Evolutionary conservation across 37 sponge, comb jelly and placozoan genomes (phyloP).

Genomic region (Spongilla lacustris): DNA sequence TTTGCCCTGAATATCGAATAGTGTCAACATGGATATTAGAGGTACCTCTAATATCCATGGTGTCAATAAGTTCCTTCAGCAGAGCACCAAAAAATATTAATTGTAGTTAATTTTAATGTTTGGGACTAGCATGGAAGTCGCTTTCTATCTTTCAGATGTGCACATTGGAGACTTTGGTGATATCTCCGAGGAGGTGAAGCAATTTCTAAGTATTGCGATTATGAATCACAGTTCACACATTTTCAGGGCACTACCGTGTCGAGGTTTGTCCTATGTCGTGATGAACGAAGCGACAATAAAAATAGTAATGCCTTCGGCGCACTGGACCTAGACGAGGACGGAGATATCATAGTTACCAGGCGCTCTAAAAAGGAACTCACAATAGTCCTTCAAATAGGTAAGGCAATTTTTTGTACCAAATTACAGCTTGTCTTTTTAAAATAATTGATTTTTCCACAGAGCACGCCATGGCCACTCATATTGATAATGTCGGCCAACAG

Average conservation of each 20-base stretch:
- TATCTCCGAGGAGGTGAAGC: conserved; percentile 2
- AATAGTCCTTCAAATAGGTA: conserved; percentile 3
- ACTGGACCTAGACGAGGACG: conserved; percentile 33
- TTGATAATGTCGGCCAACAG: conserved; percentile 37
- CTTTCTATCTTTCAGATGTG: conserved; percentile 5
- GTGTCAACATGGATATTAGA: too few relatives aligned
- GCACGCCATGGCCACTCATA: conserved; percentile 46
- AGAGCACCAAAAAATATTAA: too few relatives aligned
- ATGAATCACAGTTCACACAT: neutral
- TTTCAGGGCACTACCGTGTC: conserved; percentile 15
- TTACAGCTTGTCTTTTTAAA: too few relatives aligned
- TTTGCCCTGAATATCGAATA: too few relatives aligned
- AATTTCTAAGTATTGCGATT: too few relatives aligned
- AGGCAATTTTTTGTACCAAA: too few relatives aligned
- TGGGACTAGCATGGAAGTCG: neutral
- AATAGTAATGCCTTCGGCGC: neutral
- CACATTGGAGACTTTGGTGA: neutral
- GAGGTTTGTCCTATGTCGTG: conserved; percentile 2
- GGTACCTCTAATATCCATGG: too few relatives aligned
- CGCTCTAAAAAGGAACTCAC: neutral
- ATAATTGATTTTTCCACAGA: too few relatives aligned
- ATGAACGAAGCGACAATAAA: neutral
- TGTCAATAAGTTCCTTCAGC: too few relatives aligned
- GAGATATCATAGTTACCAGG: conserved; percentile 34
- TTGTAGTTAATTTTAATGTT: too few relatives aligned